These are phyloP conservation scores for Hylyphantes graminicola DNA, from an alignment of 1,140 invertebrate genomes.

Conservation along the genomic window DNA sequence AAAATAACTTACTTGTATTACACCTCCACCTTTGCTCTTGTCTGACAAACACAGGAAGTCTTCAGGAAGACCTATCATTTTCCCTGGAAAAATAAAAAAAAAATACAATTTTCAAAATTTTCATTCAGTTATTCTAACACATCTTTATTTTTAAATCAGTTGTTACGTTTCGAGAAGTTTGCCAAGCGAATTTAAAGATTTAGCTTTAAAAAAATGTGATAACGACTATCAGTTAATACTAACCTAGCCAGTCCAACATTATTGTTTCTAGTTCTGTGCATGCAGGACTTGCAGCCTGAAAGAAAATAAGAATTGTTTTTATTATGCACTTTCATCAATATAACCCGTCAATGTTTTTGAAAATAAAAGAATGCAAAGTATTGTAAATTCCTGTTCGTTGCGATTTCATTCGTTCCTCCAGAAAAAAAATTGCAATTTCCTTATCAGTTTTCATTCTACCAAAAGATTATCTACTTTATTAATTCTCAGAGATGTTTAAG, in stretches of 20 bases:
- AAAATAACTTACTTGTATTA: slow-evolving; percentile 71
- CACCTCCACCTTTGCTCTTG: slow-evolving; percentile 71
- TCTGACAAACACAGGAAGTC: slow-evolving; percentile 72
- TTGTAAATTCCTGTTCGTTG: too few relatives aligned
- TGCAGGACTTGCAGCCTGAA: slow-evolving; percentile 71
- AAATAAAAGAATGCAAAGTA: too few relatives aligned
- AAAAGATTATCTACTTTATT: too few relatives aligned
- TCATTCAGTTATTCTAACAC: background rate
- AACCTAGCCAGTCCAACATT: slow-evolving; percentile 71
- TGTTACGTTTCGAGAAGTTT: too few relatives aligned
- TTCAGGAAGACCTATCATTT: slow-evolving; percentile 73
- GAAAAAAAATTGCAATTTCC: too few relatives aligned
- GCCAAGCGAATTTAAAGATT: too few relatives aligned
- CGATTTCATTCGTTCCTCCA: too few relatives aligned
- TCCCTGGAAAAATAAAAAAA: slow-evolving; percentile 60
- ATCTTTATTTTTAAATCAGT: too few relatives aligned
- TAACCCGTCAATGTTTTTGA: too few relatives aligned
- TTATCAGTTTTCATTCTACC: too few relatives aligned
- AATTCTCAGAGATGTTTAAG: too few relatives aligned
- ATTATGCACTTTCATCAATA: too few relatives aligned
- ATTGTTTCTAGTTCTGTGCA: slow-evolving; percentile 72
- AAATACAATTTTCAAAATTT: background rate
- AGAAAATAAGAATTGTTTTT: slow-evolving; percentile 2
- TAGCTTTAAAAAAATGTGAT: background rate
- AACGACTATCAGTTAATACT: background rate